A percentile compares a stretch with the other conserved stretches of the same genome.
Conservation (phyloP, 2,888 invertebrate species). For the Pyrrhia umbra region DNA sequence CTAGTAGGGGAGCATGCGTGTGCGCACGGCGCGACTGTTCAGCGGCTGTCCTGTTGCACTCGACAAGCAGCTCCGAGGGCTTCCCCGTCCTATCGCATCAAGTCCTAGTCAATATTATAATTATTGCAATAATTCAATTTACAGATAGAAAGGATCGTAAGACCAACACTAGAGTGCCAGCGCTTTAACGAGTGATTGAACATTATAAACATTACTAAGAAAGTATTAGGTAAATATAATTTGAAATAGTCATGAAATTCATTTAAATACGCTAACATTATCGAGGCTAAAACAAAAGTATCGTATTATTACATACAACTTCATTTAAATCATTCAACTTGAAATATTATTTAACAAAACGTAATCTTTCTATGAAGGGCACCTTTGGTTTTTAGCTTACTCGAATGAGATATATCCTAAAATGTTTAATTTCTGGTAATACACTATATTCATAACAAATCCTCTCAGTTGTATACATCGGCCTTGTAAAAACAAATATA, state of each 20-base stretch:
- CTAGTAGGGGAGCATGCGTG: conserved; percentile 32
- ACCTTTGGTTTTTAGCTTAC: conserved; percentile 96
- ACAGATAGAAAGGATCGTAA: conserved; percentile 83
- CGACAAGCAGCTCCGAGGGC: conserved; percentile 70
- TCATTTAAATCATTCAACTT: conserved; percentile 89
- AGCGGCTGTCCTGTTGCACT: conserved; percentile 71
- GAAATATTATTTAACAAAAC: conserved; percentile 90
- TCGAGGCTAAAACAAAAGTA: conserved; percentile 88
- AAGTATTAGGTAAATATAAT: conserved; percentile 89
- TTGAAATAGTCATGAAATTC: conserved; percentile 89
- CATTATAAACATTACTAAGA: conserved; percentile 88
- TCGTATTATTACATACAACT: conserved; percentile 88
- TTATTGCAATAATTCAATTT: conserved; percentile 82
- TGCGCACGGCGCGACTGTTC: conserved; percentile 69
- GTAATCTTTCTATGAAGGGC: conserved; percentile 93
- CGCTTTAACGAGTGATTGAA: conserved; percentile 89
- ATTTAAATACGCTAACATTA: conserved; percentile 88
- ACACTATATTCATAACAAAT: conserved; percentile 87
- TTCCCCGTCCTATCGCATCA: conserved; percentile 68
- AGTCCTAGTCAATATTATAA: conserved; percentile 67
- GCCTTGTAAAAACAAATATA: conserved; percentile 86
- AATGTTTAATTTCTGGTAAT: conserved; percentile 88
- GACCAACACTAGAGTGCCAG: conserved; percentile 90
- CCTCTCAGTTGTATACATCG: conserved; percentile 86
- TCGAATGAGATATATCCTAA: conserved; percentile 90